A percentile compares a stretch with the other conserved stretches of the same genome.
phyloP scores from a whole-genome alignment of 2,797 vertebrate genomes.

The Alcedo atthis region DNA sequence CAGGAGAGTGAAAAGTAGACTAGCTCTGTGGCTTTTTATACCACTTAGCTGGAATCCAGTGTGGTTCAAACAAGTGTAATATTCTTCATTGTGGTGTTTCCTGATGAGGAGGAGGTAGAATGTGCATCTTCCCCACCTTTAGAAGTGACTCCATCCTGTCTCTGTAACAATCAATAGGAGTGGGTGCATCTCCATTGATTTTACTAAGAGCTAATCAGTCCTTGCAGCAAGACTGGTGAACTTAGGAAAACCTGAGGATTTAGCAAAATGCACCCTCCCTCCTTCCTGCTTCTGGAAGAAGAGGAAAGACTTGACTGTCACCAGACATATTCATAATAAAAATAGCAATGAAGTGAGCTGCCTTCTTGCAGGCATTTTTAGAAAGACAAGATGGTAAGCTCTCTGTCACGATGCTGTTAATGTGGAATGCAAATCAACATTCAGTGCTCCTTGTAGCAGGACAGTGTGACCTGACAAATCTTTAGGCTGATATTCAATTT shows the following conservation, averaged over 20 bases:
- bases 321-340: background rate
- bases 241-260: background rate
- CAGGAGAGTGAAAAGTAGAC: too few species aligned
- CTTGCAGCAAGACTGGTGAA: background rate
- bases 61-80: too few species aligned
- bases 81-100: background rate
- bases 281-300: background rate
- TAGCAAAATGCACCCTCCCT: background rate
- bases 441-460: background rate
- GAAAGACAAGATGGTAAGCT: background rate
- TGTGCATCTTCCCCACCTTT: background rate
- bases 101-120: background rate
- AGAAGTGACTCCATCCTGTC: background rate
- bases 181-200: background rate
- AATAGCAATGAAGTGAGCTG: background rate
- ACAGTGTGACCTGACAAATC: conserved; percentile 11
- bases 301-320: background rate
- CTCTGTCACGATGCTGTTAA: background rate
- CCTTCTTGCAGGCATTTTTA: background rate
- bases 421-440: conserved; percentile 12
- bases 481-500: background rate
- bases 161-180: background rate
- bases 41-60: too few species aligned
- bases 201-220: background rate
- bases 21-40: too few species aligned